Evolutionary conservation across 2,888 invertebrate genomes (phyloP).

Genomic region (Exephanes ischioxanthus): DNA sequence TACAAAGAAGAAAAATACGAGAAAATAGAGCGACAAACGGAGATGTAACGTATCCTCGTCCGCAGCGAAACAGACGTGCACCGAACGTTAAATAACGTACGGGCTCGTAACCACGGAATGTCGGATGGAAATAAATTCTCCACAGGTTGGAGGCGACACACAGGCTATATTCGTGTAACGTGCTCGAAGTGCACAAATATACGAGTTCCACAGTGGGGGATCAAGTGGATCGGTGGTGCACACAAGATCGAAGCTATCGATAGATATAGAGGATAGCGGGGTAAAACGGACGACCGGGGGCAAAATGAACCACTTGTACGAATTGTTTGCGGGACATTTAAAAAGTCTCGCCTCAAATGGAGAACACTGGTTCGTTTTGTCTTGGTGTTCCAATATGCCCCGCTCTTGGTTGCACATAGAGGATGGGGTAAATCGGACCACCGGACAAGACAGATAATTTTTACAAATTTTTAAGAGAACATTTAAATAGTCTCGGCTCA

Average conservation of each 20-base stretch:
- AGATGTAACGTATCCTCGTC: slow-evolving; percentile 1
- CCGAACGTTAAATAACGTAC: slow-evolving; percentile 52
- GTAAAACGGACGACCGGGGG: neutral
- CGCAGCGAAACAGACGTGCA: slow-evolving; percentile 23
- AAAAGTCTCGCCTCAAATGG: too few relatives aligned
- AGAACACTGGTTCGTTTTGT: too few relatives aligned
- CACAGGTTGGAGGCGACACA: slow-evolving; percentile 23
- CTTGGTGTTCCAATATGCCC: too few relatives aligned
- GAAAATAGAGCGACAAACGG: slow-evolving; percentile 26
- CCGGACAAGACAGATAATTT: too few relatives aligned
- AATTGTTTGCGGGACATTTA: too few relatives aligned
- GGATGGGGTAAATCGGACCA: too few relatives aligned
- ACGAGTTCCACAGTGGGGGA: slow-evolving; percentile 32
- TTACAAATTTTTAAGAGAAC: too few relatives aligned
- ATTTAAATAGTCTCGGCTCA: too few relatives aligned
- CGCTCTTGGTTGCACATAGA: too few relatives aligned
- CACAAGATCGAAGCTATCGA: slow-evolving; percentile 6
- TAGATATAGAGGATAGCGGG: neutral
- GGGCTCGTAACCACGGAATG: slow-evolving; percentile 57
- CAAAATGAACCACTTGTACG: too few relatives aligned
- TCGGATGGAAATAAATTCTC: slow-evolving; percentile 50
- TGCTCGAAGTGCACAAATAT: neutral
- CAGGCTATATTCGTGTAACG: neutral
- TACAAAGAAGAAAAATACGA: neutral
- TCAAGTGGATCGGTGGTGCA: slow-evolving; percentile 49